These are phyloP conservation scores for Gnathonemus echidnorhynchus DNA, from an alignment of 2,113 vertebrate species.

Conservation along the genomic window DNA sequence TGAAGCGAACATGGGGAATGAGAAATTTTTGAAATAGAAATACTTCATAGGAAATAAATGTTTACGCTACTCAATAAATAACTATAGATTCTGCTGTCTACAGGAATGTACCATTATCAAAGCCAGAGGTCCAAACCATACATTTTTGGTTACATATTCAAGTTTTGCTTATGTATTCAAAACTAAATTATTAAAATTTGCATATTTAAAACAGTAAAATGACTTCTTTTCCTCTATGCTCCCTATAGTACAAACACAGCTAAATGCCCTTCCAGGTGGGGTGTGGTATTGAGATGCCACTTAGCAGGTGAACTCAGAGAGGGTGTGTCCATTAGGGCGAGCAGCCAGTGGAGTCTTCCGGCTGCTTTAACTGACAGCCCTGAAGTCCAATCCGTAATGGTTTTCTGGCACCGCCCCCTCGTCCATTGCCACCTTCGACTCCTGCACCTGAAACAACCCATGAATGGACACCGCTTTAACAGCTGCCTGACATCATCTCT, in stretches of 20 bases:
- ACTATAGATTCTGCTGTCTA: neutral
- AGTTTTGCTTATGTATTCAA: neutral
- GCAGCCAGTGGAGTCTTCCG: neutral
- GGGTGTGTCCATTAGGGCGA: neutral
- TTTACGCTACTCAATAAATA: neutral
- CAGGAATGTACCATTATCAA: neutral
- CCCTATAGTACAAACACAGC: neutral
- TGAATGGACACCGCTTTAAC: neutral
- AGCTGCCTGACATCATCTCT: neutral
- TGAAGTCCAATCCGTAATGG: conserved; percentile 36
- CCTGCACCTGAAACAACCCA: conserved; percentile 47
- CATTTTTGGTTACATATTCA: neutral
- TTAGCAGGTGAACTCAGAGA: neutral
- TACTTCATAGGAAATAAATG: neutral
- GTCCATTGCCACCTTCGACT: conserved; percentile 53
- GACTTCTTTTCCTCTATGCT: neutral
- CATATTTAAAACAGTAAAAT: conserved; percentile 4
- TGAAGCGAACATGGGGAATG: neutral
- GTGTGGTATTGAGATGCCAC: neutral
- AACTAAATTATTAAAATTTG: neutral
- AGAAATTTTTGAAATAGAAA: neutral
- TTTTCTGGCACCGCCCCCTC: conserved; percentile 48
- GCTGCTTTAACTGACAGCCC: conserved; percentile 23
- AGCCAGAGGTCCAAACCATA: neutral
- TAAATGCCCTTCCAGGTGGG: neutral